Percentiles rank a stretch among this genome's conserved stretches.
These are phyloP conservation scores for Megaleporinus macrocephalus DNA, from an alignment of 2,113 vertebrate genomes.

Conservation along the genomic window DNA sequence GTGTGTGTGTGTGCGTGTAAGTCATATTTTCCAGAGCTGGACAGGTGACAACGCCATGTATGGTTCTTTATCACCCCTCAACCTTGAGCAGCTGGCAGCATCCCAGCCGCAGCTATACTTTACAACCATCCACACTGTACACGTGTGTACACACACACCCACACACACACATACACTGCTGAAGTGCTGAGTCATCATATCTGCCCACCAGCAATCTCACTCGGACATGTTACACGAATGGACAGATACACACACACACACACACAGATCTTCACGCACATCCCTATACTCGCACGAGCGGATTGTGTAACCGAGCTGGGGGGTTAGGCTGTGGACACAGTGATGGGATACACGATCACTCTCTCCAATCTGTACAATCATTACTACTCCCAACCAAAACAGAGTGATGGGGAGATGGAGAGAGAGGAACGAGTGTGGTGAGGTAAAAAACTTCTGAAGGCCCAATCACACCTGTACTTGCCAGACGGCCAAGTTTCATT, in stretches of 20 bases:
- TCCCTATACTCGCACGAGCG: not conserved
- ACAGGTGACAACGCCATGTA: slow-evolving; percentile 37
- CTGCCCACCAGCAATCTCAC: slow-evolving; percentile 55
- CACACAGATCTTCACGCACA: not conserved
- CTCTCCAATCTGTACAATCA: slow-evolving; percentile 66
- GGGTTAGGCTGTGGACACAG: not conserved
- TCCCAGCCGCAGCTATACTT: slow-evolving; percentile 35
- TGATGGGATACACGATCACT: slow-evolving; percentile 19
- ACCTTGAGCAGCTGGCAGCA: slow-evolving; percentile 19
- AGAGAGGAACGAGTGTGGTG: not conserved
- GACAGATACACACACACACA: slow-evolving; percentile 32
- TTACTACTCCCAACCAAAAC: slow-evolving; percentile 60
- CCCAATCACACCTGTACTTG: no score
- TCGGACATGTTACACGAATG: slow-evolving; percentile 63
- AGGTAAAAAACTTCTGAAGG: not conserved
- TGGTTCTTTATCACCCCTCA: slow-evolving; percentile 4
- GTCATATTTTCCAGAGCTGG: slow-evolving; percentile 35
- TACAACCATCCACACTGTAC: slow-evolving; percentile 24
- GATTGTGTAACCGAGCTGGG: not conserved
- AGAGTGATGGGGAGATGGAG: not conserved
- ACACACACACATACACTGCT: slow-evolving; percentile 54
- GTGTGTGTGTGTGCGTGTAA: slow-evolving; percentile 50
- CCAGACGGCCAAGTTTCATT: no score
- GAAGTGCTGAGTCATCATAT: slow-evolving; percentile 71
- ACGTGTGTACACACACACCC: slow-evolving; percentile 57